Conservation (phyloP, 2,888 invertebrate species). For the Abrostola triplasia region DNA sequence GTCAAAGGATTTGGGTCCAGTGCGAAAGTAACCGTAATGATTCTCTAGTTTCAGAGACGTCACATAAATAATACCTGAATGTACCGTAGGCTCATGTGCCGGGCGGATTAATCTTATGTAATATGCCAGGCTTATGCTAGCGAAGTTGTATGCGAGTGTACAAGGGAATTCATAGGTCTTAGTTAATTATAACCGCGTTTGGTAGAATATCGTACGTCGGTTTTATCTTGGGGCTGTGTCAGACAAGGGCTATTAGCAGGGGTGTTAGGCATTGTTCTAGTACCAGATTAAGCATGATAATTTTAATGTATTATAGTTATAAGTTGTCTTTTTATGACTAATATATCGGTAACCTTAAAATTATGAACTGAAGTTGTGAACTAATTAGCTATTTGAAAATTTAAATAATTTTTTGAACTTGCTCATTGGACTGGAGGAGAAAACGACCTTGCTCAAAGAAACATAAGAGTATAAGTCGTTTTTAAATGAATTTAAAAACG, state of each 20-base stretch:
- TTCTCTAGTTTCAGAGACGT: constrained; percentile 42
- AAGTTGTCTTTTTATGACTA: not conserved
- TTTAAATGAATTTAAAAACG: too few species aligned
- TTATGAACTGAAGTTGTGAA: too few species aligned
- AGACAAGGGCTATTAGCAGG: constrained; percentile 49
- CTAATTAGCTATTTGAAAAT: too few species aligned
- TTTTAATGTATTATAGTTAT: not conserved
- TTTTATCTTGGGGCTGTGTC: constrained; percentile 53
- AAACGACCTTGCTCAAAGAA: too few species aligned
- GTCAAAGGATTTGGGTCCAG: constrained; percentile 25
- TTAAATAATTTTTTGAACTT: too few species aligned
- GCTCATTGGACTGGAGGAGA: too few species aligned
- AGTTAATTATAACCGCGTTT: constrained; percentile 64
- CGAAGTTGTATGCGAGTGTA: constrained; percentile 48
- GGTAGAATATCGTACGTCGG: constrained; percentile 53
- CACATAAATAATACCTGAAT: constrained; percentile 62
- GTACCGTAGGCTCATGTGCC: constrained; percentile 42
- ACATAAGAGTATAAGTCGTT: too few species aligned
- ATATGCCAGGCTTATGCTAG: constrained; percentile 49
- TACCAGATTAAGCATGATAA: constrained; percentile 3
- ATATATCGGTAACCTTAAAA: too few species aligned
- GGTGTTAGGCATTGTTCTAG: constrained; percentile 27
- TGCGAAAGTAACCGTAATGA: constrained; percentile 46
- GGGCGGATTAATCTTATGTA: constrained; percentile 65
- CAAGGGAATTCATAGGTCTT: constrained; percentile 61